These are phyloP conservation scores for Petrocephalus microphthalmus DNA, from an alignment of 2,113 vertebrate genomes.

Conservation along the genomic window DNA sequence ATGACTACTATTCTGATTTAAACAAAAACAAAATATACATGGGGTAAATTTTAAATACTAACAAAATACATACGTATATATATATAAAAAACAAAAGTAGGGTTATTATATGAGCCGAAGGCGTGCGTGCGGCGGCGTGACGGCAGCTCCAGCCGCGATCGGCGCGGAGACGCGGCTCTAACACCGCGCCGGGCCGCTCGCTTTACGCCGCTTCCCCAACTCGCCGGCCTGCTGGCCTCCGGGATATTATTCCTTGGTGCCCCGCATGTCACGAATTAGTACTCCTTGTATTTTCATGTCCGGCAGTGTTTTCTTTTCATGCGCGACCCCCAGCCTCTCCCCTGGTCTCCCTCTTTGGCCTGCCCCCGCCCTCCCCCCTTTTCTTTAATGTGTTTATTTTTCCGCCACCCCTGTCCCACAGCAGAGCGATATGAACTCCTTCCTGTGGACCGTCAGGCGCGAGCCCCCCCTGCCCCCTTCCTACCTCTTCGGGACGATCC, in stretches of 20 bases:
- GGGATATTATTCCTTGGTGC: background rate
- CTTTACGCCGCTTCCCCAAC: background rate
- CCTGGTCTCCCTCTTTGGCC: background rate
- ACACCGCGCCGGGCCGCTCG: background rate
- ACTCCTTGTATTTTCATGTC: background rate
- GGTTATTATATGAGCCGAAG: background rate
- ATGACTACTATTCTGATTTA: background rate
- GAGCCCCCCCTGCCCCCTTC: constrained; percentile 77
- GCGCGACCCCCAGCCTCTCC: constrained; percentile 10
- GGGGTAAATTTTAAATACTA: background rate
- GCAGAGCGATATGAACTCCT: constrained; percentile 93
- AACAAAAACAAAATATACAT: background rate
- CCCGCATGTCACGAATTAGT: background rate
- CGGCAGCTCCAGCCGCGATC: background rate
- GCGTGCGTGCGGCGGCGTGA: background rate
- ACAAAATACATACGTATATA: background rate
- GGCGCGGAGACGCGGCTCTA: background rate
- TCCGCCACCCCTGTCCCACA: constrained; percentile 36
- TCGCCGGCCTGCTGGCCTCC: background rate
- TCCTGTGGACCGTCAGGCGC: constrained; percentile 84
- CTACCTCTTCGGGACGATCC: constrained; percentile 94
- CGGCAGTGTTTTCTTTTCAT: background rate
- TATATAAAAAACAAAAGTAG: background rate
- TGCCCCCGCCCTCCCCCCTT: constrained; percentile 11
- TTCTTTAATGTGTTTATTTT: background rate